phyloP scores from a whole-genome alignment of 2,113 vertebrate species.

The Syngnathoides biaculeatus region DNA sequence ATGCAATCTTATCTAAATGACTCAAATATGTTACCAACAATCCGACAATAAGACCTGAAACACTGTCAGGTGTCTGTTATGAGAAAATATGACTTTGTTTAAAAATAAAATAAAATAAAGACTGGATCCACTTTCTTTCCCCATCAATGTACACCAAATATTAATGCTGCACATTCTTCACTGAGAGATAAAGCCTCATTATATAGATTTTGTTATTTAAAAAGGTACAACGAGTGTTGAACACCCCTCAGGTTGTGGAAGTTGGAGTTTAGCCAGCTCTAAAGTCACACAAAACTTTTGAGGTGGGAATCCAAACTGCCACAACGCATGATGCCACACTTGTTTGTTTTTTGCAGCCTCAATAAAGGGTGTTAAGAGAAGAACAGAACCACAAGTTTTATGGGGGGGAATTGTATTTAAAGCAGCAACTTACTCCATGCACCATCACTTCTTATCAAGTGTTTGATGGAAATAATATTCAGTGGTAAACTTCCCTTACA shows the following conservation, averaged over 20 bases:
- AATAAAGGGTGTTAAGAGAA: background rate
- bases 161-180: too few relatives aligned
- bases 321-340: background rate
- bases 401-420: too few relatives aligned
- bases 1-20: slow-evolving; percentile 41
- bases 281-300: background rate
- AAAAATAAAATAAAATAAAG: too few relatives aligned
- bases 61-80: too few relatives aligned
- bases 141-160: slow-evolving; percentile 10
- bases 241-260: background rate
- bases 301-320: background rate
- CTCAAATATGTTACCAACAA: too few relatives aligned
- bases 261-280: background rate
- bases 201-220: too few relatives aligned
- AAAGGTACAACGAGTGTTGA: slow-evolving; percentile 21
- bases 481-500: background rate
- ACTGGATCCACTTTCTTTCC: too few relatives aligned
- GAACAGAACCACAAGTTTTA: background rate
- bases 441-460: background rate
- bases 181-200: too few relatives aligned
- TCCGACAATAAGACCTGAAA: too few relatives aligned
- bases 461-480: too few relatives aligned
- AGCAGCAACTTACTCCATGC: background rate
- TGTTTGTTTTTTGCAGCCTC: background rate
- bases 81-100: too few relatives aligned